Conservation (phyloP, 2,888 invertebrate genomes). For the Sinohyriopsis cumingii region DNA sequence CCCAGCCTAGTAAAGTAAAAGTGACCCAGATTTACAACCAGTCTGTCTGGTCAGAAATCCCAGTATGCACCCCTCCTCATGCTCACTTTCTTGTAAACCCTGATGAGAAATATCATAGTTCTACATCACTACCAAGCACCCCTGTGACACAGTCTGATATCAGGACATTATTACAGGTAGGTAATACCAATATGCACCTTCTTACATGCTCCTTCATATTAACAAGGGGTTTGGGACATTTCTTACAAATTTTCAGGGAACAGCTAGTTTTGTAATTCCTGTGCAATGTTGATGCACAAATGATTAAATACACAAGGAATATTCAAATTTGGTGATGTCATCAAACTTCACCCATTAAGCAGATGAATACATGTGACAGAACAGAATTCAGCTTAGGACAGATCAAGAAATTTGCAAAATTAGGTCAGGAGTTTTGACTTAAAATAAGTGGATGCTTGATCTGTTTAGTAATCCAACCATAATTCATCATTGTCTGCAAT, state of each 20-base stretch:
- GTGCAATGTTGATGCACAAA: neutral
- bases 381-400: too few species aligned
- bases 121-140: constrained; percentile 14
- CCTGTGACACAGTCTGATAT: constrained; percentile 36
- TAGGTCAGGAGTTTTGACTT: neutral
- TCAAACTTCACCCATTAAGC: too few species aligned
- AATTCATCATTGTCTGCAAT: too few species aligned
- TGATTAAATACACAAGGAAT: too few species aligned
- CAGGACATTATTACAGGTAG: constrained; percentile 40
- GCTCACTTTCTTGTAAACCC: constrained; percentile 34
- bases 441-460: neutral
- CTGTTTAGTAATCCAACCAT: too few species aligned
- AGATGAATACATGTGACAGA: too few species aligned
- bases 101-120: constrained; percentile 11
- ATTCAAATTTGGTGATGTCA: too few species aligned
- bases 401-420: neutral
- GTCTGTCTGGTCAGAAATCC: constrained; percentile 38
- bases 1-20: constrained; percentile 47
- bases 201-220: neutral
- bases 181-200: neutral
- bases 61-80: constrained; percentile 24
- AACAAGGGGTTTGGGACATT: too few species aligned
- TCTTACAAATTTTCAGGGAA: neutral
- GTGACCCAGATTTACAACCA: constrained; percentile 46
- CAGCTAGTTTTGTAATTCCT: neutral